Percentiles rank a stretch among this genome's conserved stretches.
Evolutionary conservation across 2,797 vertebrate species (phyloP).

Genomic region (Acanthornis magna): DNA sequence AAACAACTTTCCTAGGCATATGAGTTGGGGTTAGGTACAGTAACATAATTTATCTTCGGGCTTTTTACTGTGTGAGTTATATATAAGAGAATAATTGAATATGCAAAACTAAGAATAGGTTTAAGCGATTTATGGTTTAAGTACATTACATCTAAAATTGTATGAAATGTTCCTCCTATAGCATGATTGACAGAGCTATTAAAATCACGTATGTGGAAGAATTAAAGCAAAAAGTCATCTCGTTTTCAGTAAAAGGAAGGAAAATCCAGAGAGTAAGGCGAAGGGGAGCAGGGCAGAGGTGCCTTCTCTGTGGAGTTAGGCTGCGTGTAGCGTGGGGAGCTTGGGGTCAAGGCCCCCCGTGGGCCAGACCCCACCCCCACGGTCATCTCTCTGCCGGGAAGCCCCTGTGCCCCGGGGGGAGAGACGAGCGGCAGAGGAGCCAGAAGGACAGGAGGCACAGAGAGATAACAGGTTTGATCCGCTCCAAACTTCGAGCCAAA

Average conservation of each 20-base stretch:
- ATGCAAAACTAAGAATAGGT: constrained; percentile 55
- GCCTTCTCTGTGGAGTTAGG: neutral
- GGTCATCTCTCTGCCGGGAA: neutral
- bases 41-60: neutral
- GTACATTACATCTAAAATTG: constrained; percentile 47
- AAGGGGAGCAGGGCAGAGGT: neutral
- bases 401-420: neutral
- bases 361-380: neutral
- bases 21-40: neutral
- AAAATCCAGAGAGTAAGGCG: constrained; percentile 4
- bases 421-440: neutral
- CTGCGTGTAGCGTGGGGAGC: neutral
- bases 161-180: constrained; percentile 59
- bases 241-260: neutral
- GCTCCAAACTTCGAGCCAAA: constrained; percentile 60
- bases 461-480: constrained; percentile 33
- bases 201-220: constrained; percentile 55
- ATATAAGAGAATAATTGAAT: constrained; percentile 44
- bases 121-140: constrained; percentile 44
- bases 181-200: constrained; percentile 70
- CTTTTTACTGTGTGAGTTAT: neutral
- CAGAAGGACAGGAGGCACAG: neutral
- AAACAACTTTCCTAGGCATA: neutral
- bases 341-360: neutral
- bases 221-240: neutral